phyloP scores from a whole-genome alignment of 1,140 invertebrate species.

The Drosophila ambigua region DNA sequence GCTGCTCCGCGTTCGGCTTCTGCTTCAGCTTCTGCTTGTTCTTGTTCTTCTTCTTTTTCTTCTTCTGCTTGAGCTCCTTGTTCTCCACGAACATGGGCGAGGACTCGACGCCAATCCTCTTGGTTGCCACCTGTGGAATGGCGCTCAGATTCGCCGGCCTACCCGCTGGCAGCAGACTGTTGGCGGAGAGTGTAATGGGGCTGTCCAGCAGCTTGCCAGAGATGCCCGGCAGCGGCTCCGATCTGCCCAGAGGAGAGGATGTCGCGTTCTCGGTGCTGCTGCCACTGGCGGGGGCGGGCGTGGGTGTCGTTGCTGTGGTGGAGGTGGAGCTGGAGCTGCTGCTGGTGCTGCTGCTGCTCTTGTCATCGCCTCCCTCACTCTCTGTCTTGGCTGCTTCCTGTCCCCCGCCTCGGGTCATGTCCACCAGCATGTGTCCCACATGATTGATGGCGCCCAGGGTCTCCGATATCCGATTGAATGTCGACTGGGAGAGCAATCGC shows the following conservation, averaged over 20 bases:
- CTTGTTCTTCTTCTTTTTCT: slow-evolving; percentile 79
- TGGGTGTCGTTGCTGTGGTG: slow-evolving; percentile 17
- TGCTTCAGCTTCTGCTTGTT: slow-evolving; percentile 74
- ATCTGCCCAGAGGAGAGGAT: slow-evolving; percentile 9
- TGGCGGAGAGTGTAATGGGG: slow-evolving; percentile 57
- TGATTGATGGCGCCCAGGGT: slow-evolving; percentile 91
- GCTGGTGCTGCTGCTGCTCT: background rate
- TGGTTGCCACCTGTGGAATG: slow-evolving; percentile 59
- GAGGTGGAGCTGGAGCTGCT: slow-evolving; percentile 2
- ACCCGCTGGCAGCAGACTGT: slow-evolving; percentile 67
- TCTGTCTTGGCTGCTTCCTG: slow-evolving; percentile 68
- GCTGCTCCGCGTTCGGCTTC: slow-evolving; percentile 81
- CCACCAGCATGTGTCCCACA: slow-evolving; percentile 92
- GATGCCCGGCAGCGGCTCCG: slow-evolving; percentile 49
- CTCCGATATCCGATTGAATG: slow-evolving; percentile 88
- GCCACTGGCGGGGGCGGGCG: background rate
- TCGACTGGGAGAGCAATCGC: slow-evolving; percentile 85
- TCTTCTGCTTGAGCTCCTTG: slow-evolving; percentile 78
- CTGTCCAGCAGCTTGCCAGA: slow-evolving; percentile 63
- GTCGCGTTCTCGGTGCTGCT: background rate
- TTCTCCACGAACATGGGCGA: slow-evolving; percentile 78
- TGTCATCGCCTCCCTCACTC: slow-evolving; percentile 61
- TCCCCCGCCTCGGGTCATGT: slow-evolving; percentile 87
- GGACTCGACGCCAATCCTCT: slow-evolving; percentile 70
- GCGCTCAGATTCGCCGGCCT: slow-evolving; percentile 68